Conservation (phyloP, 2,888 invertebrate genomes). For the Dryococelus australis region DNA sequence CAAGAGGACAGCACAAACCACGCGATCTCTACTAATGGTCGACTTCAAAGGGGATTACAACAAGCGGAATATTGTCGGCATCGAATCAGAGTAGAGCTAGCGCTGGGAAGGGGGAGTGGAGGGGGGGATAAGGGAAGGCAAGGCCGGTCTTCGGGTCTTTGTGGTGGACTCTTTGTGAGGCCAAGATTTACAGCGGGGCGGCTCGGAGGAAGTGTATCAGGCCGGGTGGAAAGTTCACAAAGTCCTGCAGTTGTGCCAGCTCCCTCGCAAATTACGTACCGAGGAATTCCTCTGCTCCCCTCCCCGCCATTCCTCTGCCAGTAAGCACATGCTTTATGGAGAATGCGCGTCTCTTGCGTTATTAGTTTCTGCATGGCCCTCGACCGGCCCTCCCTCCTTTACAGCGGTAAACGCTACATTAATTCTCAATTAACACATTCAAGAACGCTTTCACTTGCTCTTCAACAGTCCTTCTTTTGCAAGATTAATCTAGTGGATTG, state of each 20-base stretch:
- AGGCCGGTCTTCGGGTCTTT: background rate
- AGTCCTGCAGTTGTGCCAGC: background rate
- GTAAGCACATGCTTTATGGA: background rate
- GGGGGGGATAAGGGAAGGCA: background rate
- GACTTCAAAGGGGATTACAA: conserved; percentile 16
- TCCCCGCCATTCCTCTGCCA: background rate
- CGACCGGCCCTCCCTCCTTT: too few relatives aligned
- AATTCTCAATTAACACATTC: too few relatives aligned
- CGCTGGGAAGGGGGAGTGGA: too few relatives aligned
- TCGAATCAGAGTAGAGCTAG: background rate
- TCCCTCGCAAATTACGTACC: background rate
- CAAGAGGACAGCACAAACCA: background rate
- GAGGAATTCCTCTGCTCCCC: background rate
- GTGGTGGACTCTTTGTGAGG: background rate
- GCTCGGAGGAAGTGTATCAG: background rate
- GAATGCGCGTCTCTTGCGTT: background rate
- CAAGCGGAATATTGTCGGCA: conserved; percentile 11
- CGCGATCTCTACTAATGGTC: conserved; percentile 9
- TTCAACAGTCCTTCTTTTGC: too few relatives aligned
- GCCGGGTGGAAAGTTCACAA: background rate
- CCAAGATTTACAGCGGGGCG: background rate
- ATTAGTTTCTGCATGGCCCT: background rate
- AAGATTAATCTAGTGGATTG: too few relatives aligned
- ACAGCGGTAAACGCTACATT: too few relatives aligned
- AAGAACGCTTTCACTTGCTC: too few relatives aligned